Conservation (phyloP, 1,140 invertebrate genomes). For the Tetramorium simillimum region DNA sequence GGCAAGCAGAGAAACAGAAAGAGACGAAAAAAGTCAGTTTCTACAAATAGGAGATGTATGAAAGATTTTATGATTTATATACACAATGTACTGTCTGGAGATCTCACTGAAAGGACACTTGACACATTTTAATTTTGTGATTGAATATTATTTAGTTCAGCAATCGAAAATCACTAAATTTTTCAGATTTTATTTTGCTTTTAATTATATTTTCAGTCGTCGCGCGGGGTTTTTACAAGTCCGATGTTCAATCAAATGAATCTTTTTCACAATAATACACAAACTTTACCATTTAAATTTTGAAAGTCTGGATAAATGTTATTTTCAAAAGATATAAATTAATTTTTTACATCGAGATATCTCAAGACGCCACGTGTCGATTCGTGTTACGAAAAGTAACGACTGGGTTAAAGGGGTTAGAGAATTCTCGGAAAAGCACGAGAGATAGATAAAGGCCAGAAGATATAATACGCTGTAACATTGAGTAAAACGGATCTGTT, state of each 20-base stretch:
- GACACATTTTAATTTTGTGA: neutral
- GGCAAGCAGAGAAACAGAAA: neutral
- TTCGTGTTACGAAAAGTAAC: too few species aligned
- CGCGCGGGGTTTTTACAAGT: too few species aligned
- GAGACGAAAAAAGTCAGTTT: neutral
- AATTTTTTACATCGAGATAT: too few species aligned
- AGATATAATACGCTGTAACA: constrained; percentile 32
- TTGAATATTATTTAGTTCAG: neutral
- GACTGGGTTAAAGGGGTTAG: too few species aligned
- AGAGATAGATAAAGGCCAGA: neutral
- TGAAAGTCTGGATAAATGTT: too few species aligned
- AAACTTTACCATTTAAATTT: too few species aligned
- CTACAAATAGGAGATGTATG: neutral
- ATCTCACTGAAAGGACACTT: too few species aligned
- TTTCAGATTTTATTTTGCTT: constrained; percentile 7
- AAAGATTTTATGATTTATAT: constrained; percentile 21
- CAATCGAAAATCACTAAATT: neutral
- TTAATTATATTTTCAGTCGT: too few species aligned
- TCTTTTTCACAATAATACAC: too few species aligned
- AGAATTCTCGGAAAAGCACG: neutral
- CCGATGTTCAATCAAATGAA: too few species aligned
- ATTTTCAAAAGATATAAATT: too few species aligned
- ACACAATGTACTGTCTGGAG: neutral
- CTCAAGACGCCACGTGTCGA: too few species aligned
- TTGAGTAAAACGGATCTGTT: constrained; percentile 66